A percentile compares a stretch with the other conserved stretches of the same genome.
Conservation (phyloP, 2,113 vertebrate genomes). For the Caloenas nicobarica region DNA sequence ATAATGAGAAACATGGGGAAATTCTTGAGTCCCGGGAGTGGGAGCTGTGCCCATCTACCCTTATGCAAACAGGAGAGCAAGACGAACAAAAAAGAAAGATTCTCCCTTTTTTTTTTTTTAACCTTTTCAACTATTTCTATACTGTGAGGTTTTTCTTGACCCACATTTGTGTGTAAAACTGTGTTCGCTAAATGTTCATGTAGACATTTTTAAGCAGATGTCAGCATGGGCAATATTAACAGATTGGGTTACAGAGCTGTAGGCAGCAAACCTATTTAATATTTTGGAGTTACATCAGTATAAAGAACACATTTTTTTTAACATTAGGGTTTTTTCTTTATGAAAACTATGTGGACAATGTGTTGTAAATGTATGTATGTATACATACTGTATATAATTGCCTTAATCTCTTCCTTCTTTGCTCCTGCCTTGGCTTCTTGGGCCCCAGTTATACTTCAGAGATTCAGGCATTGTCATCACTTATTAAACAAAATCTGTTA, state of each 20-base stretch:
- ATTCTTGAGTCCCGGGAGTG: neutral
- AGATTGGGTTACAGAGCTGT: neutral
- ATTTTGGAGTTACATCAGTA: neutral
- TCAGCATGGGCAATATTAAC: neutral
- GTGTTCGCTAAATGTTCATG: neutral
- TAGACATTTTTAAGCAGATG: neutral
- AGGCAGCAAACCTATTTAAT: neutral
- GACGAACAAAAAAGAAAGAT: neutral
- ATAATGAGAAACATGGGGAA: neutral
- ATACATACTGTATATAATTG: neutral
- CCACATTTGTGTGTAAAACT: neutral
- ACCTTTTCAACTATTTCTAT: neutral
- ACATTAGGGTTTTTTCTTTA: neutral
- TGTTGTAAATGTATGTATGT: neutral
- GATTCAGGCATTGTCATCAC: neutral
- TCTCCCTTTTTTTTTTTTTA: neutral
- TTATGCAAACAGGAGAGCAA: neutral
- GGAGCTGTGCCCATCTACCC: neutral
- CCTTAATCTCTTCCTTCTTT: neutral
- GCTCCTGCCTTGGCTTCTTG: neutral
- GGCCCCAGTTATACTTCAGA: neutral
- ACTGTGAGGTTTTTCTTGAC: rapidly evolving
- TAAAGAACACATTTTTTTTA: neutral
- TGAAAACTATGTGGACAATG: neutral
- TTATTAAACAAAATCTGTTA: neutral